These are phyloP conservation scores for Caenorhabditis brenneri DNA, from an alignment of 1,140 invertebrate species.

Conservation along the genomic window DNA sequence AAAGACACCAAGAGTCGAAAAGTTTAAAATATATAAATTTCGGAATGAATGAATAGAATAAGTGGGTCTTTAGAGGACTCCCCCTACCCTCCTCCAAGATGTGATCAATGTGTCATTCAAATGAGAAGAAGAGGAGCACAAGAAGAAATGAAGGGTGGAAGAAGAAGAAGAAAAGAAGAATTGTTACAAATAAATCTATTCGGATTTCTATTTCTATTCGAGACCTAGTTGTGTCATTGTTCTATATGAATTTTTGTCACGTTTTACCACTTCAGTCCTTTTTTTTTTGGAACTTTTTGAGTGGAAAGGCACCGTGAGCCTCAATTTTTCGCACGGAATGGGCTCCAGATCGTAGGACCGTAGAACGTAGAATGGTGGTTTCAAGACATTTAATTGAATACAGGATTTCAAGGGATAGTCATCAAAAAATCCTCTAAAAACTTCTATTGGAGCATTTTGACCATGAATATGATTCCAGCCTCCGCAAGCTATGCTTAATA, in stretches of 20 bases:
- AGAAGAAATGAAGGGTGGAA: neutral
- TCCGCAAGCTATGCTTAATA: too few relatives aligned
- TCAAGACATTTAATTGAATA: too few relatives aligned
- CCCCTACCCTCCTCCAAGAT: neutral
- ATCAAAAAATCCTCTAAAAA: too few relatives aligned
- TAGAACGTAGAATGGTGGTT: too few relatives aligned
- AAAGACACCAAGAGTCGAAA: slow-evolving; percentile 28
- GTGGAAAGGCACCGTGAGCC: too few relatives aligned
- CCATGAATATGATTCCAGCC: too few relatives aligned
- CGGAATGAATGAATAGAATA: slow-evolving; percentile 41
- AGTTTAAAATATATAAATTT: slow-evolving; percentile 44
- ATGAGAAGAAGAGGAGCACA: slow-evolving; percentile 34
- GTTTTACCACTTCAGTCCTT: neutral
- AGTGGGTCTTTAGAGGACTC: slow-evolving; percentile 36
- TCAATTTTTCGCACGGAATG: too few relatives aligned
- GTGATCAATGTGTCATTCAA: slow-evolving; percentile 43
- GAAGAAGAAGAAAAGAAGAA: slow-evolving; percentile 7
- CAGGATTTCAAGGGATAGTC: too few relatives aligned
- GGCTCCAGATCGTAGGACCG: too few relatives aligned
- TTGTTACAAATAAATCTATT: slow-evolving; percentile 40
- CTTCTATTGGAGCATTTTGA: too few relatives aligned
- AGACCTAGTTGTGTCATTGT: slow-evolving; percentile 31
- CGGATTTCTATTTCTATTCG: slow-evolving; percentile 35
- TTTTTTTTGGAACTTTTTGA: neutral
- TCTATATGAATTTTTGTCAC: neutral